phyloP scores from a whole-genome alignment of 2,888 invertebrate species.

The Lutraria lutraria region DNA sequence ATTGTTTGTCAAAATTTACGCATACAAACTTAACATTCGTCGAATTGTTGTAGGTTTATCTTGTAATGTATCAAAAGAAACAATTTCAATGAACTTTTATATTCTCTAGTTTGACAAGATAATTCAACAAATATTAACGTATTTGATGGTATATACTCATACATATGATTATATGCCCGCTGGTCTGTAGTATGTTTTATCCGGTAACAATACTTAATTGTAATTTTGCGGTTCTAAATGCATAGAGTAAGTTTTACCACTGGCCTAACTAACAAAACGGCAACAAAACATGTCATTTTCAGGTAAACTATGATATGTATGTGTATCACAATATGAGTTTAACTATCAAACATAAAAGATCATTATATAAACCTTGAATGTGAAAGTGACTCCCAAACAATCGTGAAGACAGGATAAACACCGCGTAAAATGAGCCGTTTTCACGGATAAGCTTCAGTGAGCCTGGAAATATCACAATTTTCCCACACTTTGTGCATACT shows the following conservation, averaged over 20 bases:
- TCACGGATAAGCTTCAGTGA: not conserved
- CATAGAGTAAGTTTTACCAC: no score
- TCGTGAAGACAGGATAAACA: not conserved
- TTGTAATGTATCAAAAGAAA: not conserved
- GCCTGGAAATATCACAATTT: constrained; percentile 2
- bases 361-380: constrained; percentile 19
- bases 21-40: not conserved
- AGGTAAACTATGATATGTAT: not conserved
- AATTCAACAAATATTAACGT: not conserved
- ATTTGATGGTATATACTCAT: constrained; percentile 1
- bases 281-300: not conserved
- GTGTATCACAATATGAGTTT: not conserved
- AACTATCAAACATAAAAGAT: not conserved
- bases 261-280: no score
- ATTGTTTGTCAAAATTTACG: not conserved
- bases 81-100: not conserved
- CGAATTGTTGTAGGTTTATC: not conserved
- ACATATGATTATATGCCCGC: not conserved
- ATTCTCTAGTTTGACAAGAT: no score
- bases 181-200: not conserved
- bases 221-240: no score
- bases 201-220: not conserved
- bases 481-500: constrained; percentile 17
- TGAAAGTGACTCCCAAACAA: constrained; percentile 8
- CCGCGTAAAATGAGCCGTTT: constrained; percentile 15